phyloP scores from a whole-genome alignment of 2,113 vertebrate species.

The Osmerus mordax region DNA sequence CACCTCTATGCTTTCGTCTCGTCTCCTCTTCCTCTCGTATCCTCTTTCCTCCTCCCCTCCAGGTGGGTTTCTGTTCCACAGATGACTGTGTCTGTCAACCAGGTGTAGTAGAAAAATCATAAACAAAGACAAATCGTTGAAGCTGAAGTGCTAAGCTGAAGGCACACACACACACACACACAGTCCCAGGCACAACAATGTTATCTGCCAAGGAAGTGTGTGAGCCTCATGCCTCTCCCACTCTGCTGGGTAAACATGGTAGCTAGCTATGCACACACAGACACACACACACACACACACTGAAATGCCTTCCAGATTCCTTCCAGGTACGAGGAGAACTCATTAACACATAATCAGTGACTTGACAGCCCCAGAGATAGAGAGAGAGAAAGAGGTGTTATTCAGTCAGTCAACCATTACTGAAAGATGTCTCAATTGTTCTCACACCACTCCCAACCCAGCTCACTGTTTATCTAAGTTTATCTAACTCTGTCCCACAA shows the following conservation, averaged over 20 bases:
- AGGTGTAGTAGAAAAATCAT: no score
- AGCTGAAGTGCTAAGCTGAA: background rate
- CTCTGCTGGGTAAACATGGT: background rate
- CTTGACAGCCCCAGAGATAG: constrained; percentile 27
- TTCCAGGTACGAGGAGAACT: background rate
- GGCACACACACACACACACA: background rate
- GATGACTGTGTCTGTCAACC: no score
- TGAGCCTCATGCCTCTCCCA: background rate
- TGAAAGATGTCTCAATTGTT: background rate
- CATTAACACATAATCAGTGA: constrained; percentile 23
- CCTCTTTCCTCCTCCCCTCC: no score
- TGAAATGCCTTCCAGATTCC: background rate
- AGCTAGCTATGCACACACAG: background rate
- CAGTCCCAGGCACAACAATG: background rate
- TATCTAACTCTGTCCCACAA: background rate
- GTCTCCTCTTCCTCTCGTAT: background rate
- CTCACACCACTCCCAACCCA: background rate
- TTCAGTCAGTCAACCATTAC: background rate
- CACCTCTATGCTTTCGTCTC: background rate
- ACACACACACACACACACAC: background rate
- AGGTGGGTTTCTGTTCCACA: no score
- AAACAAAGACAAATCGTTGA: no score
- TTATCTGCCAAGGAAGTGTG: background rate
- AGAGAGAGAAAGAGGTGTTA: constrained; percentile 43
- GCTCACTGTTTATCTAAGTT: background rate